These are phyloP conservation scores for Tragelaphus imberbis DNA, from an alignment of 2,113 vertebrate genomes.

Conservation along the genomic window DNA sequence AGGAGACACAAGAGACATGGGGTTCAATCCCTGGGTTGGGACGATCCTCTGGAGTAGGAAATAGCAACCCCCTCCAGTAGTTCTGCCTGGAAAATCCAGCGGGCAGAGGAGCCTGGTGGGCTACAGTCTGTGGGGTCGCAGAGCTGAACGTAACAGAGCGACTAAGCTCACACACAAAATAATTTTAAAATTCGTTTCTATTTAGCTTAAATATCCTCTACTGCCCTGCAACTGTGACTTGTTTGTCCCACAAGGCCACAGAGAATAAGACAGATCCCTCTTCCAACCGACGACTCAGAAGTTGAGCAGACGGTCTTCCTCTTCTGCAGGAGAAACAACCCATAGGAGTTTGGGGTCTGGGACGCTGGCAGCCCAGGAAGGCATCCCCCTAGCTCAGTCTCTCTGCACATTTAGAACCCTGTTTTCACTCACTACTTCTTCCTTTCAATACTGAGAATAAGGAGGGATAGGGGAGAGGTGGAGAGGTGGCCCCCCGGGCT, in stretches of 20 bases:
- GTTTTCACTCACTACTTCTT: neutral
- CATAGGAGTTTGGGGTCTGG: too few relatives aligned
- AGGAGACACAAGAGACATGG: accelerated
- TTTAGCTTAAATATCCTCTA: neutral
- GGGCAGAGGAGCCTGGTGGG: neutral
- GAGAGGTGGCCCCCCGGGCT: accelerated
- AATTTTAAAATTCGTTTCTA: neutral
- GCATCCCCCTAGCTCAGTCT: neutral
- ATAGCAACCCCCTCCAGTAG: neutral
- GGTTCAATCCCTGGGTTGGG: neutral
- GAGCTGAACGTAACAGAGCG: neutral
- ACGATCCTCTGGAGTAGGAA: neutral
- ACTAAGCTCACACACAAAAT: neutral
- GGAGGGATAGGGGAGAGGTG: neutral
- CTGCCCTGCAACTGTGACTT: neutral
- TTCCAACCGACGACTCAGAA: neutral
- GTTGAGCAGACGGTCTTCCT: neutral
- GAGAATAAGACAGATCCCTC: neutral
- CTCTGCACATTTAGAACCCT: too few relatives aligned
- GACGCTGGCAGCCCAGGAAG: neutral
- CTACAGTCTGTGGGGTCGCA: neutral
- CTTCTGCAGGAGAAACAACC: neutral
- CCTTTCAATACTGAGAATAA: neutral
- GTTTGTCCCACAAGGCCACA: neutral
- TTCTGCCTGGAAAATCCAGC: neutral